Percentiles rank a stretch among this genome's conserved stretches.
These are phyloP conservation scores for Rhinichthys osculus DNA, from an alignment of 2,797 vertebrate species.

Conservation along the genomic window DNA sequence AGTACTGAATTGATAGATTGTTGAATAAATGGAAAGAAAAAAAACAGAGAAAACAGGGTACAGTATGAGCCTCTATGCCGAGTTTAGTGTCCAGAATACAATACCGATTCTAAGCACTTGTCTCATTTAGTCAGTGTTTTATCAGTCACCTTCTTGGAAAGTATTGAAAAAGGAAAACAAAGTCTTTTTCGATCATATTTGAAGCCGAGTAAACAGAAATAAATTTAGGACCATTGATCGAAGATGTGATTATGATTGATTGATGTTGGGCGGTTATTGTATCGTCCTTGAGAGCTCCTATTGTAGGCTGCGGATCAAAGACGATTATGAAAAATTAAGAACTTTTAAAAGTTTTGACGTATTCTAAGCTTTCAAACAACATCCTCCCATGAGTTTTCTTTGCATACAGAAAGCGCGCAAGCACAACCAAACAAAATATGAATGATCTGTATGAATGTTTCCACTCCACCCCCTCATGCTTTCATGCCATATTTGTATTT, in stretches of 20 bases:
- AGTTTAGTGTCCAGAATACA: slow-evolving; percentile 13
- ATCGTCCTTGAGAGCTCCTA: background rate
- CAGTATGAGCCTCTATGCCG: background rate
- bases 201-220: background rate
- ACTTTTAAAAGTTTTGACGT: background rate
- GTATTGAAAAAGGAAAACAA: slow-evolving; percentile 29
- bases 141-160: slow-evolving; percentile 30
- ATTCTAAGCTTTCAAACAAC: slow-evolving; percentile 17
- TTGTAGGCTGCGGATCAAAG: background rate
- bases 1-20: background rate
- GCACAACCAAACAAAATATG: slow-evolving; percentile 24
- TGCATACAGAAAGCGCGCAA: background rate
- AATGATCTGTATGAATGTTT: slow-evolving; percentile 47
- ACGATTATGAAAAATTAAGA: slow-evolving; percentile 8
- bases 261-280: background rate
- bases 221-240: background rate
- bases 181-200: background rate
- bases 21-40: slow-evolving; percentile 13
- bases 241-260: slow-evolving; percentile 7
- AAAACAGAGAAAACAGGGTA: background rate
- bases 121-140: slow-evolving; percentile 14
- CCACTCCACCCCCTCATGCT: slow-evolving; percentile 37
- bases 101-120: background rate
- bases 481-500: slow-evolving; percentile 30
- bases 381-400: slow-evolving; percentile 15